Base-by-base conservation (phyloP, 1,140 invertebrate genomes). In the Pseudomyrmex pallidus region DNA sequence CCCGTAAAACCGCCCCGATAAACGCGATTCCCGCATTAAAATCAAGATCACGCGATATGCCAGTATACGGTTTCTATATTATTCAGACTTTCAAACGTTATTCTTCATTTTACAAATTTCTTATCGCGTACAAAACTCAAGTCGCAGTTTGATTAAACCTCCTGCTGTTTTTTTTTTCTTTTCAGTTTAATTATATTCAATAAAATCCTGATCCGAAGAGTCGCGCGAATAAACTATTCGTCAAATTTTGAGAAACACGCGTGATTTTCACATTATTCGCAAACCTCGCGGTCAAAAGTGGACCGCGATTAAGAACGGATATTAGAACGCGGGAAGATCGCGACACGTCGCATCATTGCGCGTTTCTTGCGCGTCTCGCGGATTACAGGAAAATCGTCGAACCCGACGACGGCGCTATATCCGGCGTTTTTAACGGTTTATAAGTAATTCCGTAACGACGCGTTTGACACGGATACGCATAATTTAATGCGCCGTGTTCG, bases 381-480 rank as follows among this genome's bases (percentile, higher is more conserved):
- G 35, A 78, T 78, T 68, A 35, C 0, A 46, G 57, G 64, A 78
- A 68, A 78, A 68, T 68, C 17, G 15, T 48, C 74, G 13, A 67
- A 57, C n/a, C n/a, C 35, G 74, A 62, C 56, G 35, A 50, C 46
- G 17, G 74, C 63, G 46, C 44, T 54, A 62, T 62, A 57, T 68
- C 20, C 64, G 76, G 64, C 64, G 76, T 80, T 80, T 80, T 80
- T 59, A 80, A 80, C 64, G 76, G 64, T 78, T 78, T 68, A 68
- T 46, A 78, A 56, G 35, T 56, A 78, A 78, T 78, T 85, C 74
- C 74, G 70, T 90, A 90, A 91, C 84, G 88, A 91, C 88, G 80
- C 89, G 82, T 90, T 87, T 84, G 87, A 91, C 90, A 83, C 86
- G 87, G 90, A 91, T 91, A 91, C 84, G 85, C 84, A 84, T 91